Conservation (phyloP, 2,113 vertebrate genomes). For the Phaethon lepturus region DNA sequence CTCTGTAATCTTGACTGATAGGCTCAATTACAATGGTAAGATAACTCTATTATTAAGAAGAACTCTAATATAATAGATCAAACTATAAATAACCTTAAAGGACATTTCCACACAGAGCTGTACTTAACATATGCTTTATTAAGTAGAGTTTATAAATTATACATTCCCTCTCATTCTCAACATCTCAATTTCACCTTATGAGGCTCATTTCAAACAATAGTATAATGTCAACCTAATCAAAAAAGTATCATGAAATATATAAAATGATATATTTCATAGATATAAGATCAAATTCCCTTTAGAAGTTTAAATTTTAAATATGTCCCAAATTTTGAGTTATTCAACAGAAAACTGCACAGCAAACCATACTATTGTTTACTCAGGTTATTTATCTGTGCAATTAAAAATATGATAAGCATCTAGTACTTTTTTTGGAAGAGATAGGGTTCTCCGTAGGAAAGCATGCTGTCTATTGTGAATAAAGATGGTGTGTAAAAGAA, state of each 20-base stretch:
- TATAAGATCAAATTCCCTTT: background rate
- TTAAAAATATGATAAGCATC: background rate
- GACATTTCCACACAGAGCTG: slow-evolving; percentile 54
- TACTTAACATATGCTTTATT: slow-evolving; percentile 71
- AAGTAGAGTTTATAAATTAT: slow-evolving; percentile 74
- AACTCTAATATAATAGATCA: slow-evolving; percentile 73
- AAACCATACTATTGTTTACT: background rate
- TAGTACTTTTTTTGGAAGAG: background rate
- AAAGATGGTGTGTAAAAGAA: background rate
- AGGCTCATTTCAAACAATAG: slow-evolving; percentile 61
- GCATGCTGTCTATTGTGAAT: background rate
- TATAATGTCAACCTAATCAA: slow-evolving; percentile 60
- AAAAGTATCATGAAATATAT: slow-evolving; percentile 41
- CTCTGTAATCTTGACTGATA: slow-evolving; percentile 68
- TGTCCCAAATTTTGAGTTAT: background rate
- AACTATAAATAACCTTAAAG: slow-evolving; percentile 75
- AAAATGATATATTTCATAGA: slow-evolving; percentile 22
- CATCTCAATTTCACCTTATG: slow-evolving; percentile 41
- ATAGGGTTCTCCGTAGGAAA: background rate
- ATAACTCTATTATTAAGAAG: slow-evolving; percentile 76
- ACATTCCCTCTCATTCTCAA: slow-evolving; percentile 55
- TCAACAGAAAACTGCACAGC: background rate
- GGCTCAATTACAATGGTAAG: slow-evolving; percentile 71
- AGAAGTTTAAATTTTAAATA: slow-evolving; percentile 36
- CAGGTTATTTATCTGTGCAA: background rate